These are phyloP conservation scores for Drosophila equinoxialis DNA, from an alignment of 1,140 invertebrate species.

Conservation along the genomic window DNA sequence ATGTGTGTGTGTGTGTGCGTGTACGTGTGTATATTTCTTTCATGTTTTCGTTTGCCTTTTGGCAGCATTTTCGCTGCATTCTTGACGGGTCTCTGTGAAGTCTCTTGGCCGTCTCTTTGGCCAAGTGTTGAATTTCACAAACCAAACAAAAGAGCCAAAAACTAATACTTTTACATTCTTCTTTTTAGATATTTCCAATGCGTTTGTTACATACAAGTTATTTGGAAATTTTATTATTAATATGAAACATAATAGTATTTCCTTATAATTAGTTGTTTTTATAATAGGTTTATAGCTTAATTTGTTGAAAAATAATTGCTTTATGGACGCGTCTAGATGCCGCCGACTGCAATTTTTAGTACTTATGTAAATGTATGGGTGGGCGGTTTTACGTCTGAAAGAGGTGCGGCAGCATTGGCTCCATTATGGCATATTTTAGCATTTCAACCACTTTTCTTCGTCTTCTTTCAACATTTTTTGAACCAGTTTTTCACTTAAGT, in stretches of 20 bases:
- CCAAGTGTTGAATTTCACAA: conserved; percentile 59
- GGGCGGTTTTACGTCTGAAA: conserved; percentile 9
- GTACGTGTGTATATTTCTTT: conserved; percentile 53
- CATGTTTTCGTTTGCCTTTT: conserved; percentile 63
- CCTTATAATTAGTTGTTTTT: background rate
- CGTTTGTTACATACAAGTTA: conserved; percentile 4
- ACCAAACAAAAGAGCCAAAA: conserved; percentile 44
- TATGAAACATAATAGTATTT: background rate
- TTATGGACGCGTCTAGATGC: conserved; percentile 23
- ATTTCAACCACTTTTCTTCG: conserved; percentile 33
- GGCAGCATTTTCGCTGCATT: conserved; percentile 60
- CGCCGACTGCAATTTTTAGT: conserved; percentile 45
- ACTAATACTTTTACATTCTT: conserved; percentile 29
- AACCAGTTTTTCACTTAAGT: conserved; percentile 51
- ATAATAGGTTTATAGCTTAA: background rate
- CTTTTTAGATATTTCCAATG: conserved; percentile 45
- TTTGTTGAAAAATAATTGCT: conserved; percentile 36
- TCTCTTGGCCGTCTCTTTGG: conserved; percentile 33
- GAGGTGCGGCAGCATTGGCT: conserved; percentile 26
- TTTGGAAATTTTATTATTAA: background rate
- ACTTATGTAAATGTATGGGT: conserved; percentile 27
- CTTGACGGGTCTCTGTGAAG: conserved; percentile 42
- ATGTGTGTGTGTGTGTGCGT: conserved; percentile 18
- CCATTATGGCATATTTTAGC: conserved; percentile 32
- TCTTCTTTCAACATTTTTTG: conserved; percentile 21